phyloP scores from a whole-genome alignment of 1,140 invertebrate genomes.

The Pteromalus puparum region DNA sequence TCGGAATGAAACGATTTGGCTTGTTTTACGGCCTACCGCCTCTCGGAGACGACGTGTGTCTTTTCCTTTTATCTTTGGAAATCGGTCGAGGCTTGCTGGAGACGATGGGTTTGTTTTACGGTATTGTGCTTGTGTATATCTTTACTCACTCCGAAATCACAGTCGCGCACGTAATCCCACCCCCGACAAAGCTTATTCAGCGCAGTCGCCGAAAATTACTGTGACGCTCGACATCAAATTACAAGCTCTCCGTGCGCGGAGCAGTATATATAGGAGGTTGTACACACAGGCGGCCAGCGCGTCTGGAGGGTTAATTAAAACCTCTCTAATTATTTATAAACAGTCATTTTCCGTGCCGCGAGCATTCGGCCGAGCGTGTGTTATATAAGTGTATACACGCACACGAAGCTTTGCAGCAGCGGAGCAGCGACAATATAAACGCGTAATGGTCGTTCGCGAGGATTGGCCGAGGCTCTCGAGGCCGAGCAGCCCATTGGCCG shows the following conservation, averaged over 20 bases:
- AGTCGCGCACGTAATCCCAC: neutral
- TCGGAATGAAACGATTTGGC: neutral
- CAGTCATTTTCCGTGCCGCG: slow-evolving; percentile 71
- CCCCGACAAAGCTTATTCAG: neutral
- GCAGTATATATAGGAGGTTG: no score
- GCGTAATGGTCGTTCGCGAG: slow-evolving; percentile 59
- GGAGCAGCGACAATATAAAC: slow-evolving; percentile 65
- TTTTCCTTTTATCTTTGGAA: neutral
- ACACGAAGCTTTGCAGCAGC: neutral
- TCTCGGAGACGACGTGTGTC: neutral
- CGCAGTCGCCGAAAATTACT: neutral
- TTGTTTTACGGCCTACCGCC: neutral
- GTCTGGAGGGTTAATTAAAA: slow-evolving; percentile 74
- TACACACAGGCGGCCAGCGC: slow-evolving; percentile 53
- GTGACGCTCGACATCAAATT: neutral
- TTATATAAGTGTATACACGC: neutral
- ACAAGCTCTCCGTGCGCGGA: neutral
- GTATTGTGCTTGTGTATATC: no score
- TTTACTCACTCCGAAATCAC: no score
- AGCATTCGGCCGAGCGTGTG: slow-evolving; percentile 13
- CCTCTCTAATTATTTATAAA: slow-evolving; percentile 76
- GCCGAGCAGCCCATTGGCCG: slow-evolving; percentile 56
- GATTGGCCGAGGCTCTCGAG: slow-evolving; percentile 54
- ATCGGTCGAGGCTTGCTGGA: neutral
- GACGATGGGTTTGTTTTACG: neutral